phyloP scores from a whole-genome alignment of 1,140 invertebrate genomes.

The Metaphire vulgaris region DNA sequence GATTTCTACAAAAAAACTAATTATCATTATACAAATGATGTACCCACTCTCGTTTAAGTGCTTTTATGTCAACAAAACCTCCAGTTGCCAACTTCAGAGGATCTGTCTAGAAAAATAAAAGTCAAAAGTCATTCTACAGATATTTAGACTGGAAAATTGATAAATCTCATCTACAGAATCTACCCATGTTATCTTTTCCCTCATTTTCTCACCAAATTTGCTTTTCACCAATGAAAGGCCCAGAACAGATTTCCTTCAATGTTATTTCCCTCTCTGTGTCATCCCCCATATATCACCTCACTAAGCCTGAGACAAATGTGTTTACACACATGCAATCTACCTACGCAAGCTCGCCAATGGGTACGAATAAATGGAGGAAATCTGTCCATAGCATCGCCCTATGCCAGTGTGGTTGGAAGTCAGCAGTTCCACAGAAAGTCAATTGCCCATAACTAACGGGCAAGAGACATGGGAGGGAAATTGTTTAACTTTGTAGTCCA shows the following conservation, averaged over 20 bases:
- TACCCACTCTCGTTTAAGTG: constrained; percentile 45
- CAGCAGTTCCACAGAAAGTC: no score
- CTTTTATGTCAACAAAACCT: constrained; percentile 84
- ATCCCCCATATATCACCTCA: no score
- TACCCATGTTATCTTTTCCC: not conserved
- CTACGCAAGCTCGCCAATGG: no score
- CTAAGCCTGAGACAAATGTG: no score
- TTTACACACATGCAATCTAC: no score
- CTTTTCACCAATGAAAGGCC: constrained; percentile 30
- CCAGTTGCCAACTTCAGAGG: constrained; percentile 67
- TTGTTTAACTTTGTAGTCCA: no score
- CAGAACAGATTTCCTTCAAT: not conserved
- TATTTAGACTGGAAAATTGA: not conserved
- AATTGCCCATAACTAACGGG: no score
- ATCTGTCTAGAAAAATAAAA: constrained; percentile 15
- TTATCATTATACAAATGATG: not conserved
- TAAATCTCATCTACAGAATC: no score
- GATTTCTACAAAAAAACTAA: not conserved
- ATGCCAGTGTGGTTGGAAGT: no score
- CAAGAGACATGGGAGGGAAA: no score
- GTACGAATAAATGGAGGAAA: no score
- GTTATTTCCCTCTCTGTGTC: not conserved
- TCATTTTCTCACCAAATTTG: not conserved
- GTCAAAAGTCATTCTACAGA: not conserved
- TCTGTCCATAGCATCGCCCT: no score